Evolutionary conservation across 2,888 invertebrate genomes (phyloP), one percentile per base, ranked within the genome.

Genomic region (Rhagophthalmus giganteus): DNA sequence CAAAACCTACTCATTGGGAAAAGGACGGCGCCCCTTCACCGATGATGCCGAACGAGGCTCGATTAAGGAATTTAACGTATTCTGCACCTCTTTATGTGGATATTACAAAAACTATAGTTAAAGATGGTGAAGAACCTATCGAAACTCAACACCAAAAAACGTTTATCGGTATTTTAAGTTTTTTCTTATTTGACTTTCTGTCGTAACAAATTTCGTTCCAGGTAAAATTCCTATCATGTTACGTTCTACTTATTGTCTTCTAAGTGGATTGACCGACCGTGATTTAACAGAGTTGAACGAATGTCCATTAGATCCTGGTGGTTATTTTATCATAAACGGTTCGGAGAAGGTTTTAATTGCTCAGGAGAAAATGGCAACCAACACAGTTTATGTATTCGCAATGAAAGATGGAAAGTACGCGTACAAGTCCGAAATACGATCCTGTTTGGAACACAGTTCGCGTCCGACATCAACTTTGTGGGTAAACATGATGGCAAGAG

Each of bases 381-480:
- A 99, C 72, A 99, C 99, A 32, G 99, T 99, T 1, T 99, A 99
- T 77, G 99, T 99, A 8, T 99, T 99, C 71, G 90, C 94, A 65
- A 96, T 99, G 94, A 99, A 99, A 77, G 99, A 99, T 75, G 94
- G 96, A 13, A 99, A 99, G 75, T 99, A 93, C 79, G 97, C 98
- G 0, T 99, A 88, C 72, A 99, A 98, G 79, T 90, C 97, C 48
- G 99, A 99, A 80, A 97, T 99, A 62, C 81, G 99, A 28, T 98
- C 98, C 0, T 93, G 92, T 68, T 74, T 94, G 54, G 94, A 95
- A 68, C 92, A 94, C 71, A 89, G 88, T 70, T 90, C 96, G 1
- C 83, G 99, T 49, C 99, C 99, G 0, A 97, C 98, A 0, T 97
- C 96, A 6, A 98, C 98, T 1, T 76, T 98, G 27, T 97, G 95